Conservation (phyloP, 2,888 invertebrate genomes). For the Cryptocephalus primarius region DNA sequence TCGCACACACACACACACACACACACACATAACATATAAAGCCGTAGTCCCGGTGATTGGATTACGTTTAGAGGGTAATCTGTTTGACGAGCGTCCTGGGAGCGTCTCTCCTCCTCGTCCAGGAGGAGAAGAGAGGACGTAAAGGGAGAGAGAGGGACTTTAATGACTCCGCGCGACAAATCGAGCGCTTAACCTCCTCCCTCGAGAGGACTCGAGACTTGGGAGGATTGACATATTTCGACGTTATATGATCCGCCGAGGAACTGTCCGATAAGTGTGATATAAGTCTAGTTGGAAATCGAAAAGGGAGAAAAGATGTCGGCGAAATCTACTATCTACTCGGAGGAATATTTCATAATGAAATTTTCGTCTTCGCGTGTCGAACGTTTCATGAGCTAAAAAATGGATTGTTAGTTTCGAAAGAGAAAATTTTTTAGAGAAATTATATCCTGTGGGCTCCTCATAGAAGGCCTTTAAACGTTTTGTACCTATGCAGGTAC, state of each 20-base stretch:
- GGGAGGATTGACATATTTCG: conserved; percentile 5
- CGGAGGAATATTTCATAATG: too few species aligned
- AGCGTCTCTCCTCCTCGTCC: conserved; percentile 14
- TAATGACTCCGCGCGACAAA: conserved; percentile 42
- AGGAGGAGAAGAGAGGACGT: background rate
- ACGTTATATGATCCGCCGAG: background rate
- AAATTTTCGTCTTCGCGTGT: too few species aligned
- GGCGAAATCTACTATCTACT: too few species aligned
- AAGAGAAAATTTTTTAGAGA: too few species aligned
- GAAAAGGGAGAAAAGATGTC: too few species aligned
- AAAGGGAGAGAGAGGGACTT: conserved; percentile 17
- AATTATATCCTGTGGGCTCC: too few species aligned
- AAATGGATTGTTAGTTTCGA: too few species aligned
- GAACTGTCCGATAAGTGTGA: too few species aligned
- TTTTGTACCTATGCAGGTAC: too few species aligned
- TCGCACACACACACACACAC: background rate
- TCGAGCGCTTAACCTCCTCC: conserved; percentile 37
- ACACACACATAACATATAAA: background rate
- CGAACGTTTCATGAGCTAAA: too few species aligned
- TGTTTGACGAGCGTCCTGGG: conserved; percentile 53
- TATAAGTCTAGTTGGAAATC: too few species aligned
- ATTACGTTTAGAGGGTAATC: conserved; percentile 50
- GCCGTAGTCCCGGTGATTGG: conserved; percentile 45
- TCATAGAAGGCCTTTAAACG: too few species aligned
- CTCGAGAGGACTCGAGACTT: conserved; percentile 5